Evolutionary conservation across 2,888 invertebrate genomes (phyloP).

Genomic region (Argyresthia goedartella): DNA sequence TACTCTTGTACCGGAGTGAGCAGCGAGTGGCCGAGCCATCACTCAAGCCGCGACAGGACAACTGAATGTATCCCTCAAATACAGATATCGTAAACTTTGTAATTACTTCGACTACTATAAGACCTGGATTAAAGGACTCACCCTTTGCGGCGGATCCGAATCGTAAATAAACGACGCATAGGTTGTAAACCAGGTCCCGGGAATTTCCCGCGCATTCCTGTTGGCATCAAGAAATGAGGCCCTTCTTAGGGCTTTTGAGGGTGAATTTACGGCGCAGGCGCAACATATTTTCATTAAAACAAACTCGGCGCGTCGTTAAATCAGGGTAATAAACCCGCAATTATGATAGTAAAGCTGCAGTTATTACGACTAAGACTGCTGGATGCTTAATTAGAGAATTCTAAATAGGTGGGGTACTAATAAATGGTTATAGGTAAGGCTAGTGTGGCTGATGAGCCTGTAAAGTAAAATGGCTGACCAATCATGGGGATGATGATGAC

Average conservation of each 20-base stretch:
- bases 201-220: constrained; percentile 1
- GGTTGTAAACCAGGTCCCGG: constrained; percentile 1
- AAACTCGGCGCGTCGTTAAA: constrained; percentile 1
- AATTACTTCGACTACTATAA: constrained; percentile 30
- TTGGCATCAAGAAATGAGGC: neutral
- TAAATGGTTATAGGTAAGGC: constrained; percentile 6
- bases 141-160: neutral
- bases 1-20: neutral
- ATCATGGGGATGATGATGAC: too few relatives aligned
- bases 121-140: constrained; percentile 21
- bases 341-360: neutral
- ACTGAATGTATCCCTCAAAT: constrained; percentile 30
- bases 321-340: constrained; percentile 1
- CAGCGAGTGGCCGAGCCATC: neutral
- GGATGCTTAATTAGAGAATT: constrained; percentile 3
- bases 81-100: constrained; percentile 38
- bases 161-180: constrained; percentile 1
- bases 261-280: neutral
- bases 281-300: constrained; percentile 1
- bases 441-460: too few relatives aligned
- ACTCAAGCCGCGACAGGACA: constrained; percentile 22
- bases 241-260: neutral
- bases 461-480: too few relatives aligned
- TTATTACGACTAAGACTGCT: neutral
- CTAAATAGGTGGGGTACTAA: neutral